Evolutionary conservation across 2,888 invertebrate species (phyloP).

Genomic region (Cryptus armator): DNA sequence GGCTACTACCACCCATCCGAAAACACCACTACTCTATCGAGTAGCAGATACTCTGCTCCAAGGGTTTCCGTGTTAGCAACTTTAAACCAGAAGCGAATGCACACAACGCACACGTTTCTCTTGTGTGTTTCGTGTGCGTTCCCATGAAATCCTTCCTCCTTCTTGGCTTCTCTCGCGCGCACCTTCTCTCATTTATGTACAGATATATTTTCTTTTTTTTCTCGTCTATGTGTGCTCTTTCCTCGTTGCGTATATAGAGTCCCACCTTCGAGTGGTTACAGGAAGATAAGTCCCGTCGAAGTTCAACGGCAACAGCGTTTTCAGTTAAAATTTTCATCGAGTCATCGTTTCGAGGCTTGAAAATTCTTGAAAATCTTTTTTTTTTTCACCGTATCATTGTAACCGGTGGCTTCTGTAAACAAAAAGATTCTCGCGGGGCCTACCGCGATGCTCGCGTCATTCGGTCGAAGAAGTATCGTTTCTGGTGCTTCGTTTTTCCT

Average conservation of each 20-base stretch:
- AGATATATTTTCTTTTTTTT: conserved; percentile 8
- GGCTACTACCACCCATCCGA: conserved; percentile 16
- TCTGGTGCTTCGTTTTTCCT: conserved; percentile 10
- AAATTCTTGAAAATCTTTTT: conserved; percentile 12
- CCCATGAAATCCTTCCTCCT: conserved; percentile 60
- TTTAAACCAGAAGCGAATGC: conserved; percentile 45
- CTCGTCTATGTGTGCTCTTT: conserved; percentile 11
- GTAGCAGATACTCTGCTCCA: conserved; percentile 15
- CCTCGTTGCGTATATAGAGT: not conserved
- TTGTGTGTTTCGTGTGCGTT: conserved; percentile 51
- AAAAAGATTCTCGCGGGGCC: not conserved
- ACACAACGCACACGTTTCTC: conserved; percentile 15
- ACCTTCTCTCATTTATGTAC: conserved; percentile 8
- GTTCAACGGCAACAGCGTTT: conserved; percentile 10
- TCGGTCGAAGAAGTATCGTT: not conserved
- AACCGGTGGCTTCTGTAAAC: conserved; percentile 54
- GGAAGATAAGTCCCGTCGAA: not conserved
- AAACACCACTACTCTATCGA: conserved; percentile 3
- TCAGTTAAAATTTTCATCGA: conserved; percentile 38
- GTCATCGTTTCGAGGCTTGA: conserved; percentile 3
- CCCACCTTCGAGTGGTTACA: not conserved
- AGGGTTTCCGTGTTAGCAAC: conserved; percentile 45
- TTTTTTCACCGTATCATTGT: conserved; percentile 33
- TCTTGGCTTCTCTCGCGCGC: conserved; percentile 20
- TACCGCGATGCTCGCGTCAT: not conserved